Evolutionary conservation across 2,888 invertebrate genomes (phyloP), one percentile per base, ranked within the genome.

Genomic region (Syrphus vitripennis): DNA sequence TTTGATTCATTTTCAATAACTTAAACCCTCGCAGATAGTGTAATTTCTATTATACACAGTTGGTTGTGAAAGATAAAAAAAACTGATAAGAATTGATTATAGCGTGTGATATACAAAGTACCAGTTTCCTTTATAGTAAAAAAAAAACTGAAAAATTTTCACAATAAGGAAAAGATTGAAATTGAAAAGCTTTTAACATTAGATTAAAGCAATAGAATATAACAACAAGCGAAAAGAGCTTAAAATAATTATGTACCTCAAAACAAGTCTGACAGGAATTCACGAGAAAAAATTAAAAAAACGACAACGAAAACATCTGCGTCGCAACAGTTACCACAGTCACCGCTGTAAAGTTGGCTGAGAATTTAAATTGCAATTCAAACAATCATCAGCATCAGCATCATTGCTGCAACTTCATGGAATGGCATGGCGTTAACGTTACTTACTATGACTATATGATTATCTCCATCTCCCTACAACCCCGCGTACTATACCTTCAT

Each of bases 251-350:
- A 50, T 34, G 42, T 31, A 12, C 16, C 42, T 45, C 34, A 14
- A 72, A 80, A 76, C 84, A 53, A 84, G 76, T 84, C 61, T 67
- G 29, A 84, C 76, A 67, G 59, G 84, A 72, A 71, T 71, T 40
- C 2, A 19, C 45, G 26, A 37, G 24, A 21, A 34, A 53, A 16
- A 14, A 55, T 16, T 10, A 24, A n/a, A 50, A 24, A 31, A 55
- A 31, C 55, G 29, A 4, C n/a, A 55, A 55, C 14, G 34, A 50
- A 67, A 67, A 67, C 67, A 67, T 67, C 67, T 67, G 67, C 67
- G 67, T 24, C 34, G 34, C 67, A 67, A 16, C 24, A 34, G 24
- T 19, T 19, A 31, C 34, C 16, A 63, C 26, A n/a, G 3, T 42
- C 16, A 63, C 26, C 26, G 4, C 31, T 34, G 37, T 45, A n/a